A percentile compares a stretch with the other conserved stretches of the same genome.
These are phyloP conservation scores for Uria lomvia DNA, from an alignment of 2,113 vertebrate genomes.

Conservation along the genomic window DNA sequence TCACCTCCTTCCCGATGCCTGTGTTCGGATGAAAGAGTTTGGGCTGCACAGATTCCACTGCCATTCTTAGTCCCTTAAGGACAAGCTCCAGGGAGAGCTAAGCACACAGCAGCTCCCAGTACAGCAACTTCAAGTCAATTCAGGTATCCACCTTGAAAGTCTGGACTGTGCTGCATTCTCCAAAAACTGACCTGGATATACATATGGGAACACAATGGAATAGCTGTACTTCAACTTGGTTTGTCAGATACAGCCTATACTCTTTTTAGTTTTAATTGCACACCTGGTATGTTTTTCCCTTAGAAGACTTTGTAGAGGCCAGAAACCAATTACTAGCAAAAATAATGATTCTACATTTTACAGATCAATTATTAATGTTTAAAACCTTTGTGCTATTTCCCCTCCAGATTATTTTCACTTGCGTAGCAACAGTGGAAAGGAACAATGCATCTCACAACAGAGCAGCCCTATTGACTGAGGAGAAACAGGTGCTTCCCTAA, in stretches of 20 bases:
- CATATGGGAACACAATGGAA: neutral
- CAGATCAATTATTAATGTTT: neutral
- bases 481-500: slow-evolving; percentile 3
- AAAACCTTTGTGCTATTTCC: neutral
- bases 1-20: neutral
- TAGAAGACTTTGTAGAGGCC: neutral
- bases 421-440: neutral
- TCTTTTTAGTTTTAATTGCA: neutral
- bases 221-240: neutral
- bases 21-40: neutral
- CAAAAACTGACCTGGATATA: neutral
- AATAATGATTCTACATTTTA: neutral
- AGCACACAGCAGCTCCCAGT: neutral
- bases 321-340: neutral
- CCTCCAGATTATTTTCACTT: neutral
- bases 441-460: neutral
- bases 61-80: neutral
- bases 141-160: neutral
- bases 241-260: neutral
- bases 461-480: neutral
- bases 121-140: neutral
- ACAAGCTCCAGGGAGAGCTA: neutral
- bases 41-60: neutral
- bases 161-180: neutral
- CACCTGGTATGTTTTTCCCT: neutral